A percentile compares a stretch with the other conserved stretches of the same genome.
Conservation (phyloP, 2,797 vertebrate genomes). For the Melanotaenia trifasciata region DNA sequence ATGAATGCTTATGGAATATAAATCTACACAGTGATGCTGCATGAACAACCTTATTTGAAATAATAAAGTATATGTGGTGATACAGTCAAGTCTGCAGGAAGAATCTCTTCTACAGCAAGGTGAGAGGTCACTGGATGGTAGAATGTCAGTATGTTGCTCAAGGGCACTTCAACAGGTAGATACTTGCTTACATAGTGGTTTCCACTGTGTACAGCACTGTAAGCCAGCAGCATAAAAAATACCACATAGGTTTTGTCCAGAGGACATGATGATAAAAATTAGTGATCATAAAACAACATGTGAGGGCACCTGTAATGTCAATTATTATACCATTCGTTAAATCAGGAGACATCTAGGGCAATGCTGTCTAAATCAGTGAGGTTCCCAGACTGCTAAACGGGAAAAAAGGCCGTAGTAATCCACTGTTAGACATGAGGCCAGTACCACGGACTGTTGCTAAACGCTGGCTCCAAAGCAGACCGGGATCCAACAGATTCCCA, state of each 20-base stretch:
- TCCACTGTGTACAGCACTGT: background rate
- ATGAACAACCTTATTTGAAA: too few species aligned
- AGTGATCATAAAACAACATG: too few species aligned
- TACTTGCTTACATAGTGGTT: background rate
- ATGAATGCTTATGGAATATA: background rate
- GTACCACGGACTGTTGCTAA: too few species aligned
- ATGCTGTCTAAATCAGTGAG: too few species aligned
- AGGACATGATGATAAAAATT: background rate
- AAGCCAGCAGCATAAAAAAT: background rate
- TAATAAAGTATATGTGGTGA: background rate
- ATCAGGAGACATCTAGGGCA: background rate
- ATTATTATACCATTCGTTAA: background rate
- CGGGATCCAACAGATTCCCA: too few species aligned
- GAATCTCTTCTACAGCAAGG: conserved; percentile 13
- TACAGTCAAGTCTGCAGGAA: background rate
- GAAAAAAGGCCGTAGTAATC: too few species aligned
- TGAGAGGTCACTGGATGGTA: conserved; percentile 31
- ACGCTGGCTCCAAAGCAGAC: too few species aligned
- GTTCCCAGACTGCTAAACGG: too few species aligned
- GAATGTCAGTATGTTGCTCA: conserved; percentile 16
- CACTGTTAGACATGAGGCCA: too few species aligned
- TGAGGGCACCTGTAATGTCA: background rate
- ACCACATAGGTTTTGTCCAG: background rate
- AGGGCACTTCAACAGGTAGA: conserved; percentile 26
- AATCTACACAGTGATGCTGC: background rate